Evolutionary conservation across 2,113 vertebrate species (phyloP), one percentile per base, ranked within the genome.

Genomic region (Tauraco erythrolophus): DNA sequence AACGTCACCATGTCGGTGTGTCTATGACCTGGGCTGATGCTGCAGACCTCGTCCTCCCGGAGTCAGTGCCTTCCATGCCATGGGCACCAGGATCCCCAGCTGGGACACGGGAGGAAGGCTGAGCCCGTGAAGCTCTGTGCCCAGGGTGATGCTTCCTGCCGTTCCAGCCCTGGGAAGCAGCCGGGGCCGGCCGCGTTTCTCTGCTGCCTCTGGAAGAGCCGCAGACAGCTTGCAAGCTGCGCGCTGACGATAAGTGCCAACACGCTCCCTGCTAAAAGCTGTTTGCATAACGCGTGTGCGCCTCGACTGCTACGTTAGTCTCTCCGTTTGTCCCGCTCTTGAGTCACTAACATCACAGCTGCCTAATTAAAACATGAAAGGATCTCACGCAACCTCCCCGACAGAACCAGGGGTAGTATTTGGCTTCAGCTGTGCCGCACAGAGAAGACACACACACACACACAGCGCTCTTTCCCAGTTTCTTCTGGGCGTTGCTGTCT

Each of bases 301-400:
- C 64, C 84, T 92, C n/a, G 39, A 45, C 89, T 88, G 89, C 91
- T 92, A 5, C 77, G 45, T 65, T 81, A 15, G 81, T 75, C 82
- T 74, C 89, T 71, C 66, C 30, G 2, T 60, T 91, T n/a, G 95
- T 94, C 96, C 96, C 96, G 3, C 82, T 94, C 96, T 66, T 84
- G 93, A 97, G 93, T 96, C 96, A 95, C 96, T 86, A 41, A 68
- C 27, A 61, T 93, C 58, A 33, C 96, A 92, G 96, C 93, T 95
- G 96, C 95, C 89, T 97, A 78, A 97, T 98, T 97, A 97, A 76
- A 97, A 91, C 97, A 90, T 93, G 96, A 95, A 88, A 95, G 86
- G 84, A 90, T 11, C 68, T 78, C 88, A 5, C 71, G 33, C 90
- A 57, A 35, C 93, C 88, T 72, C 83, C 56, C 91, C 84, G 94